A percentile compares a stretch with the other conserved stretches of the same genome.
Evolutionary conservation across 1,140 invertebrate species (phyloP).

Genomic region (Papilio xuthus): DNA sequence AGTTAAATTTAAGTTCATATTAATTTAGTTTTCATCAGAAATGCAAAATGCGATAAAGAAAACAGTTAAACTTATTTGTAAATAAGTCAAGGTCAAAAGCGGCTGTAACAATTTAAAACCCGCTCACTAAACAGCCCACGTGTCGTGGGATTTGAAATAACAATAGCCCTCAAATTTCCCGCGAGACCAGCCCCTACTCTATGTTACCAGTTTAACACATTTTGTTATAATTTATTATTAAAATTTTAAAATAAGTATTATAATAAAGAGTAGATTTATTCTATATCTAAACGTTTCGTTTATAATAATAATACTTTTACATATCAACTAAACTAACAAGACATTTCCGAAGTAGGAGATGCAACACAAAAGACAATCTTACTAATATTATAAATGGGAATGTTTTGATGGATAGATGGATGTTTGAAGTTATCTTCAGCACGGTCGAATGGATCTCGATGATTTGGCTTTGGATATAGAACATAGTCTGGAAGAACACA

Average conservation of each 20-base stretch:
- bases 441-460: no score
- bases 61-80: background rate
- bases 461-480: no score
- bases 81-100: conserved; percentile 20
- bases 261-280: background rate
- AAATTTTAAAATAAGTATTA: background rate
- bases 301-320: background rate
- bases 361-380: no score
- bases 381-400: no score
- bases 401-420: no score
- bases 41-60: background rate
- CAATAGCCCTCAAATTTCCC: conserved; percentile 24
- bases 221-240: conserved; percentile 9
- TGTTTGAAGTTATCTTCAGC: no score
- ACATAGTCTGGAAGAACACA: no score
- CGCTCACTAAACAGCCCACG: conserved; percentile 16
- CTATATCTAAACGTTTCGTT: no score
- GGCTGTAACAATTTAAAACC: conserved; percentile 3
- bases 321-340: no score
- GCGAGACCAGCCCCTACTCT: background rate
- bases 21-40: background rate
- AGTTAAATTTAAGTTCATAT: background rate
- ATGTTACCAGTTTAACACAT: background rate
- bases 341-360: no score
- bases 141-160: conserved; percentile 15